Base-by-base conservation (phyloP, 2,888 invertebrate species). In the Dascillus cervinus region DNA sequence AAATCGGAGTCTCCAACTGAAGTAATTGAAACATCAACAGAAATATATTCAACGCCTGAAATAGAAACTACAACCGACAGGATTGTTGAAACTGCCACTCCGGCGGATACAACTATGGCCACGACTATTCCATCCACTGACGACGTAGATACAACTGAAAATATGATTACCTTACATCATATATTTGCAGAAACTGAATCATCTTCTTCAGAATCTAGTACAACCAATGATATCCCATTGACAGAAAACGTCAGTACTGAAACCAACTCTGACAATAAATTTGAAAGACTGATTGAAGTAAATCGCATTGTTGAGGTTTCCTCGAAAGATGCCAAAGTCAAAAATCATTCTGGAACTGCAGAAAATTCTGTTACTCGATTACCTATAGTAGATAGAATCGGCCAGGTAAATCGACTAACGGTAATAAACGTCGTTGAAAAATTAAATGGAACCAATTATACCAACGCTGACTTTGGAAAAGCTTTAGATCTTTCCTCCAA, bases 221-320 rank as follows among this genome's bases (percentile, higher is more conserved):
- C 46, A 6, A 58, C 53, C 39, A 43, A 46, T 11, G 47, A 54
- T 4, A 34, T 44, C 4, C 52, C 55, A 19, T 42, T 41, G 11
- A 44, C 47, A 9, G 46, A 53, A 13, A 61, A 62, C 10, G 58
- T 58, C 4, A 64, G 61, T 6, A 65, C 66, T 11, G 41, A 46
- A 27, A 37, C 66, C 3, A 56, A 66, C 6, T 53, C 69, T 13
- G 69, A 69, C 20, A 52, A 54, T 13, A 61, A 55, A 42, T 64
- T 70, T 14, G 71, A 79, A 47, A 76, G 75, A 58, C 52, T 82
- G 10, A 77, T 80, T 39, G 79, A 80, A 46, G 73, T 82, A 1
- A 82, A 77, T 56, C 68, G 82, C 54, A 73, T 79, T 14, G 75
- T 79, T 2, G 79, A 82, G 64, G 73, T 82, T 1, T 75, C 76